Base-by-base conservation (phyloP, 2,797 vertebrate species). In the Parambassis ranga region DNA sequence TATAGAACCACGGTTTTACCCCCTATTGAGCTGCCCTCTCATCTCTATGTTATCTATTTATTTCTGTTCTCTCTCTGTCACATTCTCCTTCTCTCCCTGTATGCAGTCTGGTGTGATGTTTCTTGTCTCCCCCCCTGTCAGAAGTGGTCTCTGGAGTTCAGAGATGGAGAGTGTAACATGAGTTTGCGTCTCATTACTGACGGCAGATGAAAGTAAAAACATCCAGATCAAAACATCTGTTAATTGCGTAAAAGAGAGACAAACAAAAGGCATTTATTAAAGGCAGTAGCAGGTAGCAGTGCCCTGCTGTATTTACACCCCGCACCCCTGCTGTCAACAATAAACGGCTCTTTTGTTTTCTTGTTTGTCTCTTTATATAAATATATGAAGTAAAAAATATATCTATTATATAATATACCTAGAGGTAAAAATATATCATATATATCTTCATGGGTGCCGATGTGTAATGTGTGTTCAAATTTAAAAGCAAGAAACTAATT, bases 191-290 rank as follows among this genome's bases (percentile, higher is more conserved):
- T 87, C 83, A 82, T 87, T 85, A 87, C 68, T 75, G 86, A 82
- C 57, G 36, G 75, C 41, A 42, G 80, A 89, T 87, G 75, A 87
- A 89, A 88, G 85, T 62, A 61, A 78, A 72, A 79, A 49, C 77
- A 65, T 18, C 19, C 50, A 52, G 73, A 88, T 87, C 85, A 87
- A 87, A 87, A 81, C 76, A 59, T 84, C 75, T 77, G 79, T 80
- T 90, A 90, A 89, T 91, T 90, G 84, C 38, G 22, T 86, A 81
- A 88, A 90, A 75, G 74, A 65, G 60, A 86, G 80, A 85, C 81
- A 86, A 86, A 87, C 79, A 86, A 71, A n/a, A 55, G 38, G 67
- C 76, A 72, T 83, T 82, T 87, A 87, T 82, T 75, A 71, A 69
- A 79, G 65, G 58, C 50, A 48, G 67, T 44, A 38, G 64, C 63